These are phyloP conservation scores for Pherbina coryleti DNA, from an alignment of 2,888 invertebrate species.

Conservation along the genomic window DNA sequence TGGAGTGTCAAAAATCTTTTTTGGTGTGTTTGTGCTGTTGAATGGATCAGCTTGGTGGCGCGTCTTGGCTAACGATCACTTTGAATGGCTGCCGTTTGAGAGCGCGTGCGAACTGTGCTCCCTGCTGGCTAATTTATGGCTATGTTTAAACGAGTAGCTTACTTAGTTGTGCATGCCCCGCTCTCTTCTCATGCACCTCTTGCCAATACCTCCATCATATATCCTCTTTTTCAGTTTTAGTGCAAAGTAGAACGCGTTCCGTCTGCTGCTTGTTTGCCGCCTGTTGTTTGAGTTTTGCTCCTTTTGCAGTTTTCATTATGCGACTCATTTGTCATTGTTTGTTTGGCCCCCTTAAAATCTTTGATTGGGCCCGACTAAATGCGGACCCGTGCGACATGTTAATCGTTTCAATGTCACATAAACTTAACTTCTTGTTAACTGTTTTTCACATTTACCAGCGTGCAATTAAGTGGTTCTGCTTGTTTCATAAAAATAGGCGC, in stretches of 20 bases:
- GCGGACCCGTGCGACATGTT: conserved; percentile 29
- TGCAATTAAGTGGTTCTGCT: conserved; percentile 30
- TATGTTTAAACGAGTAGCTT: conserved; percentile 19
- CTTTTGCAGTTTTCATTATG: conserved; percentile 24
- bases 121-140: conserved; percentile 20
- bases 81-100: conserved; percentile 15
- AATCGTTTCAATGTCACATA: conserved; percentile 30
- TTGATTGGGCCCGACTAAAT: not conserved
- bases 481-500: conserved; percentile 12
- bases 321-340: conserved; percentile 28
- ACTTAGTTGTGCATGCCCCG: not conserved
- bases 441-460: conserved; percentile 1
- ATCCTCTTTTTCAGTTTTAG: not conserved
- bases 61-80: conserved; percentile 4
- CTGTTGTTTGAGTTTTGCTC: not conserved
- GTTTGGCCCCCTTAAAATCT: not conserved
- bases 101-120: not conserved
- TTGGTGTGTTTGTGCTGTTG: not conserved
- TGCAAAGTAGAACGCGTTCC: not conserved
- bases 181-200: not conserved
- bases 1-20: conserved; percentile 19
- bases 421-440: conserved; percentile 29
- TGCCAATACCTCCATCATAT: not conserved
- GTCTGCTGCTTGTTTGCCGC: not conserved
- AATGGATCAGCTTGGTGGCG: conserved; percentile 5